These are phyloP conservation scores for Chelonus insularis DNA, from an alignment of 1,140 invertebrate genomes.

Conservation along the genomic window DNA sequence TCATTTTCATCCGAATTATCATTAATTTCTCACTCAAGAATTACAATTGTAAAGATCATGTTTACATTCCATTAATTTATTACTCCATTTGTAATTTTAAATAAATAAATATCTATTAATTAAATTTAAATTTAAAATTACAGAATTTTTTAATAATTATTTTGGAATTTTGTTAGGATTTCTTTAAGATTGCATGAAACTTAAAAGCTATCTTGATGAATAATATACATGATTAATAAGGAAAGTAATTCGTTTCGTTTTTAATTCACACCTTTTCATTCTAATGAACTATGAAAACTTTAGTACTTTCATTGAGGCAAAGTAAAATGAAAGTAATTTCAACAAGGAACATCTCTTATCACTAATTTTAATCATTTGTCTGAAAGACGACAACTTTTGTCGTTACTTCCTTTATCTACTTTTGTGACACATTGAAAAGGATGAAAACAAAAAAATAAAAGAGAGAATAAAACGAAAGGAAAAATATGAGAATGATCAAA, in stretches of 20 bases:
- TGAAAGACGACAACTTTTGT: not conserved
- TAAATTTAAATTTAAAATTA: too few species aligned
- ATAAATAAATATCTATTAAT: too few species aligned
- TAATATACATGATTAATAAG: too few species aligned
- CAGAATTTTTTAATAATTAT: too few species aligned
- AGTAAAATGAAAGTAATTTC: constrained; percentile 1
- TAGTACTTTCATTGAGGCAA: not conserved
- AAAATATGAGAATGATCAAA: not conserved
- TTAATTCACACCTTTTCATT: not conserved
- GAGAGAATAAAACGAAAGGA: not conserved
- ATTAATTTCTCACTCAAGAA: too few species aligned
- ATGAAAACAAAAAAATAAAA: not conserved
- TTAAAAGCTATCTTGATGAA: too few species aligned
- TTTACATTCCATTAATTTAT: too few species aligned
- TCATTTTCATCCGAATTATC: too few species aligned
- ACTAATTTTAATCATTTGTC: not conserved
- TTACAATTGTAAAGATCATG: too few species aligned
- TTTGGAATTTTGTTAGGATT: too few species aligned
- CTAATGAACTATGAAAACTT: not conserved
- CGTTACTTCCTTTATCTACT: not conserved
- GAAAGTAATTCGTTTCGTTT: not conserved
- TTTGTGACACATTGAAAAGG: not conserved
- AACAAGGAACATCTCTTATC: not conserved
- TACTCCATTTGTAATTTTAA: too few species aligned
- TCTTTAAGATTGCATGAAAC: too few species aligned